phyloP scores from a whole-genome alignment of 2,888 invertebrate genomes.

The Pseudococcus longispinus region DNA sequence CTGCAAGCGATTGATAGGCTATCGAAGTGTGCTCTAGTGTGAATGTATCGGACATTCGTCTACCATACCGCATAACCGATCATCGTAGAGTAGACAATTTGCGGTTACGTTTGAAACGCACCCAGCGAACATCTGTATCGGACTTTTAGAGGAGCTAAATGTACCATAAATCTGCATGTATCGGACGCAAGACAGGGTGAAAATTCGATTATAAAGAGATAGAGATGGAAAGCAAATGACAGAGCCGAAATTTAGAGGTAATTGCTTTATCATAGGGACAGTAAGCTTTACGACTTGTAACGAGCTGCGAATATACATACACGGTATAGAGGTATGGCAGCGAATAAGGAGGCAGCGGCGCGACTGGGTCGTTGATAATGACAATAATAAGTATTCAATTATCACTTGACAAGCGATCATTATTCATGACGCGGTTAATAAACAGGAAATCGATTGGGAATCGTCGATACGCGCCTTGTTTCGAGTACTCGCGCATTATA shows the following conservation, averaged over 20 bases:
- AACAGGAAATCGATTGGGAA: conserved; percentile 38
- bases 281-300: neutral
- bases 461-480: neutral
- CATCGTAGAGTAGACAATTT: neutral
- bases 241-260: neutral
- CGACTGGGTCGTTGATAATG: neutral
- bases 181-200: neutral
- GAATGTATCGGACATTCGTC: neutral
- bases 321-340: neutral
- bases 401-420: conserved; percentile 33
- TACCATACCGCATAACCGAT: neutral
- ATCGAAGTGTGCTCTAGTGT: neutral
- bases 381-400: conserved; percentile 37
- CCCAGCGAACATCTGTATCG: neutral
- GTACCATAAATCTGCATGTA: neutral
- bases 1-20: neutral
- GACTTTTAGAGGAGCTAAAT: neutral
- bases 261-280: neutral
- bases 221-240: neutral
- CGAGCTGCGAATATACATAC: neutral
- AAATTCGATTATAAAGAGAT: neutral
- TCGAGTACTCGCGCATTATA: neutral
- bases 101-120: neutral
- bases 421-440: conserved; percentile 28
- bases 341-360: too few species aligned